Base-by-base conservation (phyloP, 2,797 vertebrate genomes). In the Heliangelus exortis region DNA sequence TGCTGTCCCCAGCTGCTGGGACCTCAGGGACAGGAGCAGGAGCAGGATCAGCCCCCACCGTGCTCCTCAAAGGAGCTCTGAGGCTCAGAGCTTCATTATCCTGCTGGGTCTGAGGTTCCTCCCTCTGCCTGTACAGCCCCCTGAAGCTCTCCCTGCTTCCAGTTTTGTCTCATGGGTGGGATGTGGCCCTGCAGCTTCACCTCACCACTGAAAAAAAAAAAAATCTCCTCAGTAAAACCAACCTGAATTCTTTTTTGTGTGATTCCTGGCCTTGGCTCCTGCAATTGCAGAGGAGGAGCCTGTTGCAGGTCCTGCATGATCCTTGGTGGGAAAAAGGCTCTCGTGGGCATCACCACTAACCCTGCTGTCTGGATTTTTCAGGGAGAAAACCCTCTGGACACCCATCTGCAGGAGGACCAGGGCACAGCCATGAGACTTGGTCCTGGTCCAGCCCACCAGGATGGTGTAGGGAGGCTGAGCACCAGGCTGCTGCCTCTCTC, bases 401-500 rank as follows among this genome's bases (percentile, higher is more conserved):
- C 58, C 48, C 21, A 0, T 26, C 75, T 48, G 71, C 26, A 4
- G 61, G 31, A 94, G 78, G 51, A 39, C 62, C 17, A 21, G 12
- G 6, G 57, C 7, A 69, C 97, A 78, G 97, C 96, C 29, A 98
- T 98, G 97, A 77, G 31, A 51, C 61, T 45, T 18, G 22, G 84
- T 61, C 75, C 51, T 71, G 82, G 63, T 22, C 77, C 2, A 0
- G 65, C 68, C 50, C 83, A 82, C 31, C 50, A 91, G 93, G 97
- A 96, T 65, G 59, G 96, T 93, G 93, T 87, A 19, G 97, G 98
- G 98, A 98, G 90, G 76, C 82, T 66, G 1, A 96, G 96, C 50
- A 75, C 96, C 16, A 97, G 98, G 97, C 96, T 97, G 41, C 91
- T 98, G 72, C 73, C 97, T 66, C 94, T 97, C 62, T 92, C 98